Conservation (phyloP, 2,888 invertebrate genomes). For the Strigamia transsilvanica region DNA sequence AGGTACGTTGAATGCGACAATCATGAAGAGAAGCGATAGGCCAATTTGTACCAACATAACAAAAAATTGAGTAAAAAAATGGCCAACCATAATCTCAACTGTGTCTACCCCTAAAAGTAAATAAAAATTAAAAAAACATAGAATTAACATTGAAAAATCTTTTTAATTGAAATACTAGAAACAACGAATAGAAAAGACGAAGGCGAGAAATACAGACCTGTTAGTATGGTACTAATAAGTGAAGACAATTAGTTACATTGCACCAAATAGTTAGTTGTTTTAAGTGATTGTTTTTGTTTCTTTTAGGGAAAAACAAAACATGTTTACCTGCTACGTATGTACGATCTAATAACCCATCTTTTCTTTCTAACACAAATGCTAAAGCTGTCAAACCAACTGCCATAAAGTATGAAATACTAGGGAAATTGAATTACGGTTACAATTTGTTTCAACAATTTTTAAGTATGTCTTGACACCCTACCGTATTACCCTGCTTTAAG, state of each 20-base stretch:
- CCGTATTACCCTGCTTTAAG: no score
- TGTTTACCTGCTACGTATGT: slow-evolving; percentile 86
- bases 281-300: not conserved
- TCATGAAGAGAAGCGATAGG: slow-evolving; percentile 89
- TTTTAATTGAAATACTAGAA: not conserved
- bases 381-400: slow-evolving; percentile 94
- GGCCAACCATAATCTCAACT: slow-evolving; percentile 68
- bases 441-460: no score
- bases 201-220: not conserved
- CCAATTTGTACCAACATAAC: slow-evolving; percentile 95
- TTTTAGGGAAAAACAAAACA: not conserved
- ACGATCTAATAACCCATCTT: slow-evolving; percentile 88
- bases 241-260: not conserved
- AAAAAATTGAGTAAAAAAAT: slow-evolving; percentile 92
- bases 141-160: not conserved
- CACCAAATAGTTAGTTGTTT: not conserved
- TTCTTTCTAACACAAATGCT: slow-evolving; percentile 87
- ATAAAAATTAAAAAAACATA: not conserved
- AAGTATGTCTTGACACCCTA: no score
- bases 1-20: slow-evolving; percentile 87
- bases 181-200: not conserved
- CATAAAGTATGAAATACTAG: slow-evolving; percentile 71
- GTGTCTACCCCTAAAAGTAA: slow-evolving; percentile 21
- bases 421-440: not conserved
- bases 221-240: no score